Evolutionary conservation across 2,113 vertebrate species (phyloP), one percentile per base, ranked within the genome.

Genomic region (Leiothrix lutea): DNA sequence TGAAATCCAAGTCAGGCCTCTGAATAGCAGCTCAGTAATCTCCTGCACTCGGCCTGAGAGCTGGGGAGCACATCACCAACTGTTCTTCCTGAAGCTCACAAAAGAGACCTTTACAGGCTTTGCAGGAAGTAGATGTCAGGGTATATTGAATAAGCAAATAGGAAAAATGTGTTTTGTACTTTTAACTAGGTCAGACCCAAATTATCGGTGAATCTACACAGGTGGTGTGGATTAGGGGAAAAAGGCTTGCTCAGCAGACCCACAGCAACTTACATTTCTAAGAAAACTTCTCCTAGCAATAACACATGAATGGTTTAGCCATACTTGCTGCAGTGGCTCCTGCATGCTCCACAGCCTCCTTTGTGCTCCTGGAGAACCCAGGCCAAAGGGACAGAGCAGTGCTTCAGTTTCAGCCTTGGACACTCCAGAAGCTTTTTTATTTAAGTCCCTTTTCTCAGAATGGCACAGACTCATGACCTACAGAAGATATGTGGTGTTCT

Each of bases 221-320:
- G 81, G 84, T 95, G 95, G 83, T 92, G 58, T 94, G 81, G 79
- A 79, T 95, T 94, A 95, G 80, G 58, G 62, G 3, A 72, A 92
- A 89, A 88, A 71, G 82, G 91, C 91, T 94, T 91, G 85, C 87
- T 95, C 95, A 95, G 93, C 93, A 96, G 71, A 73, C 47, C 81
- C 66, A 83, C 48, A 56, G 40, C 24, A 92, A 81, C 53, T 84
- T 81, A 20, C 1, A 56, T 86, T 89, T 92, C 84, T 82, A 77
- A 94, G 78, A 92, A 93, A 94, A 66, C 36, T 62, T 82, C 40
- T 80, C 51, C 12, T 21, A 69, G 84, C 73, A 95, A 9, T 87
- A 94, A 48, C 73, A 78, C 57, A 25, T 4, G 36, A 74, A 70
- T 54, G 54, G 51, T 87, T 89, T 40, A 79, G 66, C 58, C 11